Base-by-base conservation (phyloP, 2,888 invertebrate genomes). In the Apotomis turbidana region DNA sequence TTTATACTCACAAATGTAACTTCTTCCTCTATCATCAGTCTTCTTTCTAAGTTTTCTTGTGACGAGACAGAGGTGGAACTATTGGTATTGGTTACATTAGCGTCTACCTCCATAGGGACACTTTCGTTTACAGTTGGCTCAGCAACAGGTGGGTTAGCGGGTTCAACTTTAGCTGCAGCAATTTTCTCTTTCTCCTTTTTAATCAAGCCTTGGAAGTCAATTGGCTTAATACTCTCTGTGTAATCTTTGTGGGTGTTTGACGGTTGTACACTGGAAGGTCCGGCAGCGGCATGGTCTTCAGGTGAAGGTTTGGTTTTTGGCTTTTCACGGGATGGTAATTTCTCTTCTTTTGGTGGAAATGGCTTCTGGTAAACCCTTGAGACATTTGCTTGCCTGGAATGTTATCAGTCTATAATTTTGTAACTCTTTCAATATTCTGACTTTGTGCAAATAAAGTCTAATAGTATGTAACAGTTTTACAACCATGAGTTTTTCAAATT, bases 301-400 rank as follows among this genome's bases (percentile, higher is more conserved):
- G n/a, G 5, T 60, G n/a, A 69, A 68, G 67, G 10, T 69, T 69
- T 49, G 51, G 76, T 41, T 36, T 59, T 15, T 55, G 74, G 76
- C 55, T 70, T 46, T 55, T 72, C 68, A 36, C 64, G 51, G 38
- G 13, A 51, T n/a, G 52, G 38, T 59, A 15, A 36, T 64, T 66
- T 55, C n/a, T 74, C 70, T 63, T 75, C 63, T 70, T 78, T 79
- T 52, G 80, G 78, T 64, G 83, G 74, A 57, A 82, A 75, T 59
- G 85, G 79, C 66, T 80, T 80, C 67, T 90, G 92, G 88, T 87
- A 95, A 74, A 95, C 94, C 66, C 94, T 87, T 78, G 95, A 94
- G 5, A 97, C 95, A 90, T 96, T 96, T 0, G 97, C 96, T 90
- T 97, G 97, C 13, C 94, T 94, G 76, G 69, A 86, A 87, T 74